Evolutionary conservation across 2,888 invertebrate genomes (phyloP).

Genomic region (Scaptomyza reducta): DNA sequence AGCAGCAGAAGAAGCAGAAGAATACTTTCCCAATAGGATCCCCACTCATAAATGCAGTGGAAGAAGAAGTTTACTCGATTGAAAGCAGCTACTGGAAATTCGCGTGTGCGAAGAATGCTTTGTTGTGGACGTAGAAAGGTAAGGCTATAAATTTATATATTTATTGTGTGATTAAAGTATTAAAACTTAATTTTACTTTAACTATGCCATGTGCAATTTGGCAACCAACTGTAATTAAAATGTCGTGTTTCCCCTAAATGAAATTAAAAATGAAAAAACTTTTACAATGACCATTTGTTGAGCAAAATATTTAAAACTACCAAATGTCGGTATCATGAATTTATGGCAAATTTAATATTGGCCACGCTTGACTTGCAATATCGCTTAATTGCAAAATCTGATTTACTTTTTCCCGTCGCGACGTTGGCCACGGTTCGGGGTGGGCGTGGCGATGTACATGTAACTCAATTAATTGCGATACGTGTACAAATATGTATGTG

Average conservation of each 20-base stretch:
- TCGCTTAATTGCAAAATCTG: constrained; percentile 71
- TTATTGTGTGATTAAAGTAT: too few relatives aligned
- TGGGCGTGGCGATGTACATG: constrained; percentile 17
- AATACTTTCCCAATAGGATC: constrained; percentile 66
- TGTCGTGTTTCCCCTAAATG: neutral
- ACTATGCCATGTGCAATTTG: too few relatives aligned
- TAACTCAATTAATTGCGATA: constrained; percentile 40
- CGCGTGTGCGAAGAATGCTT: constrained; percentile 94
- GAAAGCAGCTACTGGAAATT: constrained; percentile 90
- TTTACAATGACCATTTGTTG: neutral
- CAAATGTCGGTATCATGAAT: neutral
- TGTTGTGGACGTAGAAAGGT: constrained; percentile 98
- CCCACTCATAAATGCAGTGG: constrained; percentile 89
- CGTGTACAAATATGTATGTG: neutral
- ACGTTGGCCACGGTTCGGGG: neutral
- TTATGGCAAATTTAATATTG: constrained; percentile 44
- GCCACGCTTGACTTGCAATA: constrained; percentile 60
- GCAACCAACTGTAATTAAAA: too few relatives aligned
- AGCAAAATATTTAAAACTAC: too few relatives aligned
- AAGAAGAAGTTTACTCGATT: constrained; percentile 92
- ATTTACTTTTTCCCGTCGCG: constrained; percentile 49
- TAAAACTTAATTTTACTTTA: too few relatives aligned
- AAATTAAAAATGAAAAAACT: neutral
- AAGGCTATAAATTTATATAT: constrained; percentile 77
- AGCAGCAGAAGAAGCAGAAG: constrained; percentile 51